phyloP scores from a whole-genome alignment of 2,888 invertebrate genomes.

The Oscheius myriophilus region DNA sequence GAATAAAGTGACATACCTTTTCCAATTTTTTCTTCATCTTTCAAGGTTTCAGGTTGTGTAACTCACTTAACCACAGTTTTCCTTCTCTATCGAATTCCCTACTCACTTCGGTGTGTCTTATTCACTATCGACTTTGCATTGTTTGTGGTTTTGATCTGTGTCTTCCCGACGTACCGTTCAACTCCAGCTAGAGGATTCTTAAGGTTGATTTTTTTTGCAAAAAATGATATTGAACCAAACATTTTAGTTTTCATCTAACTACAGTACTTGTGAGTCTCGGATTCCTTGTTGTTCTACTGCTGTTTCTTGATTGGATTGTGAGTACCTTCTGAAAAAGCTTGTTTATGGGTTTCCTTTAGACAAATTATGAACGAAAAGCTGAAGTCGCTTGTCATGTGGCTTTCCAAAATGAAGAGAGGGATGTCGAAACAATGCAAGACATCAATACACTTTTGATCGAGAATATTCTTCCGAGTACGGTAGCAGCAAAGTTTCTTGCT shows the following conservation, averaged over 20 bases:
- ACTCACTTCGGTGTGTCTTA: slow-evolving; percentile 60
- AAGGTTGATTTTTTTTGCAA: slow-evolving; percentile 32
- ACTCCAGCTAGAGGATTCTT: slow-evolving; percentile 37
- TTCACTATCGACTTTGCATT: slow-evolving; percentile 63
- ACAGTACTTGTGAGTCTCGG: slow-evolving; percentile 65
- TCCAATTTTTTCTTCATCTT: too few relatives aligned
- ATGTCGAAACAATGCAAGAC: slow-evolving; percentile 89
- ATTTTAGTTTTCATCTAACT: slow-evolving; percentile 65
- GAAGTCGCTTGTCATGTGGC: slow-evolving; percentile 94
- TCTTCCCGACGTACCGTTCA: slow-evolving; percentile 60
- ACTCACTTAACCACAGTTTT: slow-evolving; percentile 65
- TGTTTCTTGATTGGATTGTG: slow-evolving; percentile 69
- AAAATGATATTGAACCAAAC: background rate
- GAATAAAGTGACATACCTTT: too few relatives aligned
- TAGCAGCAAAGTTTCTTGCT: slow-evolving; percentile 89
- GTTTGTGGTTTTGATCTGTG: slow-evolving; percentile 63
- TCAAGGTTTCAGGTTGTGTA: slow-evolving; percentile 54
- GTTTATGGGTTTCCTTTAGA: slow-evolving; percentile 50
- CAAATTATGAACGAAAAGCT: slow-evolving; percentile 76
- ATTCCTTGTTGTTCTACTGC: slow-evolving; percentile 61
- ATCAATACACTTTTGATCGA: slow-evolving; percentile 82
- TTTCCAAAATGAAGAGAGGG: slow-evolving; percentile 88
- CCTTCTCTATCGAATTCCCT: slow-evolving; percentile 65
- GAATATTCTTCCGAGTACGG: slow-evolving; percentile 94
- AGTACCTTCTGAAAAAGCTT: slow-evolving; percentile 33